A percentile compares a stretch with the other conserved stretches of the same genome.
phyloP scores from a whole-genome alignment of 2,113 vertebrate species.

The Balaeniceps rex region DNA sequence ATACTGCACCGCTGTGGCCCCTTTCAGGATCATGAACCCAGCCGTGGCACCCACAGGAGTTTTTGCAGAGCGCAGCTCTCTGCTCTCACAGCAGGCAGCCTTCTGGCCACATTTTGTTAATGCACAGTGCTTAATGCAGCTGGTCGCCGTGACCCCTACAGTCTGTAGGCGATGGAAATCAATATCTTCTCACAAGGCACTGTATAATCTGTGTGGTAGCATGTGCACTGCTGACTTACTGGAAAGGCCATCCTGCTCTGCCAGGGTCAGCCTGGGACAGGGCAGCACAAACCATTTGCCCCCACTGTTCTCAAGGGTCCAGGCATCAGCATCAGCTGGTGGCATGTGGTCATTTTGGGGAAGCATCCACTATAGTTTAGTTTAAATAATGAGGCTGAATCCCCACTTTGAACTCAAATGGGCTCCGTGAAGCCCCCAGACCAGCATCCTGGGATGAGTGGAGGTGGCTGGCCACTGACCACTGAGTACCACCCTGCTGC shows the following conservation, averaged over 20 bases:
- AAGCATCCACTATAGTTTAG: neutral
- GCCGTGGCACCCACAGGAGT: neutral
- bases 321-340: neutral
- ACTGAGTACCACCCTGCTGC: neutral
- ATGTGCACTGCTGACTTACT: neutral
- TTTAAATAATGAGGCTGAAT: neutral
- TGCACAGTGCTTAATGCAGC: neutral
- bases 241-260: neutral
- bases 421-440: neutral
- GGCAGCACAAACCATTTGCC: neutral
- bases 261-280: neutral
- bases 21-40: neutral
- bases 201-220: neutral
- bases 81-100: neutral
- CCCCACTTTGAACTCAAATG: neutral
- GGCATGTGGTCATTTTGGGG: neutral
- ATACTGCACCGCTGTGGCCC: fast-evolving
- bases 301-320: neutral
- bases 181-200: neutral
- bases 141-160: neutral
- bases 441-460: neutral
- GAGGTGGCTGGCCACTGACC: neutral
- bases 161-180: neutral
- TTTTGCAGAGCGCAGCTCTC: neutral
- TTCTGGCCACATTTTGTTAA: neutral